Conservation (phyloP, 2,113 vertebrate species). For the Meriones unguiculatus region DNA sequence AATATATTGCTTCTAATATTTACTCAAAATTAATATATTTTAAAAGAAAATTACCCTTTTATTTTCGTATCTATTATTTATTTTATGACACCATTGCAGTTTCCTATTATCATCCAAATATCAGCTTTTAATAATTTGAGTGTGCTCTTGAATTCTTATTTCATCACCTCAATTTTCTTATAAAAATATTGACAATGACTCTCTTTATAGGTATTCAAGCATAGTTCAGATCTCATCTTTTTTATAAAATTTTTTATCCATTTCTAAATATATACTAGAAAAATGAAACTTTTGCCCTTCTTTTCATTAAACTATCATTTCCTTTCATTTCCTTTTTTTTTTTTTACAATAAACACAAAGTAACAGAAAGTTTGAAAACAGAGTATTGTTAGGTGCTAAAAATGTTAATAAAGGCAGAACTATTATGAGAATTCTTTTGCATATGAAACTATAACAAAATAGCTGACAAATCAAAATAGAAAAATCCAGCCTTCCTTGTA, state of each 20-base stretch:
- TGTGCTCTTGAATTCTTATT: not conserved
- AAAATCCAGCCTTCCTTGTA: not conserved
- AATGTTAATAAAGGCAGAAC: not conserved
- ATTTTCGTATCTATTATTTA: not conserved
- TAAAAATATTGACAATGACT: not conserved
- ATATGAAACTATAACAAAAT: not conserved
- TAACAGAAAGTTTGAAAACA: not conserved
- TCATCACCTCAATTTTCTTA: not conserved
- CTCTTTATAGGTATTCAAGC: not conserved
- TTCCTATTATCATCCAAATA: not conserved
- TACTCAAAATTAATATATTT: not conserved
- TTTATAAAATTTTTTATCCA: not conserved
- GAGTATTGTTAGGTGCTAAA: not conserved
- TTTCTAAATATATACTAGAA: not conserved
- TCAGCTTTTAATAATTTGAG: not conserved
- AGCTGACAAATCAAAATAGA: constrained; percentile 9
- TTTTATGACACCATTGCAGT: not conserved
- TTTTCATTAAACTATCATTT: not conserved
- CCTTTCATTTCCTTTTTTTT: not conserved
- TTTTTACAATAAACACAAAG: not conserved
- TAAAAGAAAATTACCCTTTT: not conserved
- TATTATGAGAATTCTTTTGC: not conserved
- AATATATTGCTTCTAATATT: not conserved
- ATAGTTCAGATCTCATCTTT: not conserved
- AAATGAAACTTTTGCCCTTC: not conserved